These are phyloP conservation scores for Netelia fuscicornis DNA, from an alignment of 2,888 invertebrate genomes.

Conservation along the genomic window DNA sequence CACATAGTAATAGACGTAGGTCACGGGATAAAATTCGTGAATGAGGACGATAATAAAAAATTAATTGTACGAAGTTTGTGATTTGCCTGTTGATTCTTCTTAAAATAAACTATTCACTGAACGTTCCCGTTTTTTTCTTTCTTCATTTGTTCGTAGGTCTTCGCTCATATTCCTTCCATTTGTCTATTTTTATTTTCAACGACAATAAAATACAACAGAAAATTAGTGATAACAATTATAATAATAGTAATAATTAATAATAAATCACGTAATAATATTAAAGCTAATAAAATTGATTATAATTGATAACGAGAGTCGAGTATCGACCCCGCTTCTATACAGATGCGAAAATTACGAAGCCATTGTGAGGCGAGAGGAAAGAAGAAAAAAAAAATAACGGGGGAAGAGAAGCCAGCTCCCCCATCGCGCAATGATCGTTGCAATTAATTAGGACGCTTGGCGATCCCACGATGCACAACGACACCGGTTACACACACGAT, in stretches of 20 bases:
- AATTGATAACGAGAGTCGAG: not conserved
- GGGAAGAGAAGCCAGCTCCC: constrained; percentile 47
- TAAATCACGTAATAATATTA: not conserved
- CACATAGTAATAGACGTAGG: not conserved
- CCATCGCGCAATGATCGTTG: constrained; percentile 54
- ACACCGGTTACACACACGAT: not conserved
- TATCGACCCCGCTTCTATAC: not conserved
- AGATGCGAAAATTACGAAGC: constrained; percentile 1
- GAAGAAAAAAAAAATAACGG: constrained; percentile 35
- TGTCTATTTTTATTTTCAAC: too few species aligned
- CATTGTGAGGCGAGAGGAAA: not conserved
- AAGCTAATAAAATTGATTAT: not conserved
- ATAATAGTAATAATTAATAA: not conserved
- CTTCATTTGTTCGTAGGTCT: too few species aligned
- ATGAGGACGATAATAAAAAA: too few species aligned
- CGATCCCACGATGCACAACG: constrained; percentile 53
- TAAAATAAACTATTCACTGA: too few species aligned
- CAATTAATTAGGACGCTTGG: constrained; percentile 50
- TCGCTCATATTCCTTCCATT: too few species aligned
- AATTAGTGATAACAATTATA: not conserved
- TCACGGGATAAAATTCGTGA: too few species aligned
- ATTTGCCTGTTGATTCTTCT: too few species aligned
- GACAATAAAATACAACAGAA: too few species aligned
- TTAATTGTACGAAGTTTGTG: too few species aligned
- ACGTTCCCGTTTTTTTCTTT: too few species aligned